Conservation (phyloP, 1,140 invertebrate species). For the Lordiphosa mommai region DNA sequence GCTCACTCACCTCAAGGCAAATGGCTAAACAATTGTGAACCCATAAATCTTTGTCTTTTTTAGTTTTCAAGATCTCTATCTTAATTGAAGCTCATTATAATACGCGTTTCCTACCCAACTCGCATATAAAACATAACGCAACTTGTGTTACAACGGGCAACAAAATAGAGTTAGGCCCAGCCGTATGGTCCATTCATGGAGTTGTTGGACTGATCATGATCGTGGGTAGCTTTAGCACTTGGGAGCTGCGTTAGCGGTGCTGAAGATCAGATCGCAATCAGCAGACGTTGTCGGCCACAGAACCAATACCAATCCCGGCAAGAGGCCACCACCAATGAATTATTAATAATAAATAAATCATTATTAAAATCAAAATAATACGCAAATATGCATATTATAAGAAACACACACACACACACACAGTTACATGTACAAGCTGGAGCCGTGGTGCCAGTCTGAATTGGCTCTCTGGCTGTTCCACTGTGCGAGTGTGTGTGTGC, state of each 20-base stretch:
- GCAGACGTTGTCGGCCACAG: constrained; percentile 11
- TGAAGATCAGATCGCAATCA: constrained; percentile 65
- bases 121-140: constrained; percentile 11
- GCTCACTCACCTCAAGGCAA: constrained; percentile 47
- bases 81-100: constrained; percentile 77
- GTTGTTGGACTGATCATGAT: constrained; percentile 10
- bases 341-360: constrained; percentile 79
- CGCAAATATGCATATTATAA: constrained; percentile 75
- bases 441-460: constrained; percentile 1
- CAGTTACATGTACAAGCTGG: background rate
- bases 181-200: constrained; percentile 35
- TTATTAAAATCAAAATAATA: constrained; percentile 79
- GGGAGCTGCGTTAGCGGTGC: constrained; percentile 6
- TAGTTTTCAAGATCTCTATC: constrained; percentile 72
- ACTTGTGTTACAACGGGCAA: constrained; percentile 51
- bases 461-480: background rate
- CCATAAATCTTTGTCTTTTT: constrained; percentile 69
- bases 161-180: too few relatives aligned
- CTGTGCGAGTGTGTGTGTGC: constrained; percentile 25
- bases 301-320: constrained; percentile 38
- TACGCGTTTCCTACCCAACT: constrained; percentile 66
- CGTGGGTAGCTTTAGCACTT: constrained; percentile 54
- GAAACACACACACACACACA: constrained; percentile 26
- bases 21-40: constrained; percentile 65
- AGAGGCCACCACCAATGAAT: constrained; percentile 76